These are phyloP conservation scores for Crotophaga sulcirostris DNA, from an alignment of 2,113 vertebrate species.

Conservation along the genomic window DNA sequence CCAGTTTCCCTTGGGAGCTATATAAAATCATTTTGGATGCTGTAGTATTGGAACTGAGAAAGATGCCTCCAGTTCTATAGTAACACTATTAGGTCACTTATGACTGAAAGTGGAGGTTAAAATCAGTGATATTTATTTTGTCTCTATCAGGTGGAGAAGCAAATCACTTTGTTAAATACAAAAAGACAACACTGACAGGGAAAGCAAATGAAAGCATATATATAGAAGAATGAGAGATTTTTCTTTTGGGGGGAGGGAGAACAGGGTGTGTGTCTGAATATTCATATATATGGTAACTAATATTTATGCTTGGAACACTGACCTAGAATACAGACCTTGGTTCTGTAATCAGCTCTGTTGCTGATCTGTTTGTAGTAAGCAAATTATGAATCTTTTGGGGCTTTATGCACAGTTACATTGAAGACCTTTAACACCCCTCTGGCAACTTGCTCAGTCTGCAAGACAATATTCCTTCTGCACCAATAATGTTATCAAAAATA, in stretches of 20 bases:
- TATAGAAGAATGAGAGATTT: not conserved
- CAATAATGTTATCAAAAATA: not conserved
- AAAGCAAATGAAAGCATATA: not conserved
- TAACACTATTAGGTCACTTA: not conserved
- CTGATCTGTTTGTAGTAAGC: not conserved
- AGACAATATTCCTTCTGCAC: not conserved
- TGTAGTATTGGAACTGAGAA: not conserved
- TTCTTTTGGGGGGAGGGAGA: not conserved
- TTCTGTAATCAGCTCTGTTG: not conserved
- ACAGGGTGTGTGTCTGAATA: not conserved
- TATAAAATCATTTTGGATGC: not conserved
- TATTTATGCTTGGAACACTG: not conserved
- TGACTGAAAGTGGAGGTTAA: not conserved
- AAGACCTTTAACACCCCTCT: conserved; percentile 12
- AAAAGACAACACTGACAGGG: not conserved
- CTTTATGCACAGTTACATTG: not conserved
- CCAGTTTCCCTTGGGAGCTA: not conserved
- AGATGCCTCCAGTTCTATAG: not conserved
- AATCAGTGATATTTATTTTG: not conserved
- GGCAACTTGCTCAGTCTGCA: not conserved
- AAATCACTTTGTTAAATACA: not conserved
- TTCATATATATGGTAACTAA: not conserved
- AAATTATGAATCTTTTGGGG: not conserved
- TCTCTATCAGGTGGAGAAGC: not conserved
- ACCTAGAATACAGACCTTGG: not conserved